These are phyloP conservation scores for Athene cunicularia DNA, from an alignment of 2,113 vertebrate species.

Conservation along the genomic window DNA sequence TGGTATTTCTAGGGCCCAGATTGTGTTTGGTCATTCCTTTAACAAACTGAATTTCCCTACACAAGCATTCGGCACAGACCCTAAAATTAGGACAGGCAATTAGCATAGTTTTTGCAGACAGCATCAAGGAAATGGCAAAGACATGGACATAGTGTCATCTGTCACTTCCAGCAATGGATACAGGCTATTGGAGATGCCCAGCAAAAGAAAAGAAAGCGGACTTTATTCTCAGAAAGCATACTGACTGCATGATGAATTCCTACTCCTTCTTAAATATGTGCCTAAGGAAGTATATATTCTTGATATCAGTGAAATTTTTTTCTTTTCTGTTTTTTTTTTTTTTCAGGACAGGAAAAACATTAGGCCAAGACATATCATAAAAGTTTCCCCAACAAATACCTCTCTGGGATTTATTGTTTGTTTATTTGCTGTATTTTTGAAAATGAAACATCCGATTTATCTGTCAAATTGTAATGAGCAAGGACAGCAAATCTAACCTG, in stretches of 20 bases:
- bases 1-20: neutral
- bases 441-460: neutral
- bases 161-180: neutral
- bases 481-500: neutral
- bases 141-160: neutral
- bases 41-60: neutral
- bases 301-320: neutral
- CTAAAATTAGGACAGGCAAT: neutral
- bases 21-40: neutral
- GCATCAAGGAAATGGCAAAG: neutral
- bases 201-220: neutral
- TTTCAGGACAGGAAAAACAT: neutral
- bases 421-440: neutral
- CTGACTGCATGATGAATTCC: neutral
- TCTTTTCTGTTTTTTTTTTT: neutral
- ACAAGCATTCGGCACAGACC: neutral
- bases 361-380: neutral
- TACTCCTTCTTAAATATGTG: neutral
- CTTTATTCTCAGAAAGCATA: neutral
- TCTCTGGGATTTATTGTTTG: neutral
- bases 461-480: neutral
- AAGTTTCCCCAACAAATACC: neutral
- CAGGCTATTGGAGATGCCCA: neutral
- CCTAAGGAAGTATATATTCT: neutral
- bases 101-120: neutral